Base-by-base conservation (phyloP, 2,888 invertebrate genomes). In the Ariolimax columbianus region DNA sequence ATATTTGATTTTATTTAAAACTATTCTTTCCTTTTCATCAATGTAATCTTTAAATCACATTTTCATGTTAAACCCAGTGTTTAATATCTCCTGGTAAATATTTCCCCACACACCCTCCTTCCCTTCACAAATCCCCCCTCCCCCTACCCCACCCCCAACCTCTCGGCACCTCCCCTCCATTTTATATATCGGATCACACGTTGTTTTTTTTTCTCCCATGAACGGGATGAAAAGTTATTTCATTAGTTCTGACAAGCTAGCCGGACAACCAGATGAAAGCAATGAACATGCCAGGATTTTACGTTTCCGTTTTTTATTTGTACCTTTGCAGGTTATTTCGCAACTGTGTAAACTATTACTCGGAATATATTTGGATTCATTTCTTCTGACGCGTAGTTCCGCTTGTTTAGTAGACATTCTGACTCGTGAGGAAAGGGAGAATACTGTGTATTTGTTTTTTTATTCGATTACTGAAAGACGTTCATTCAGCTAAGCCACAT, bases 381-480 rank as follows among this genome's bases (percentile, higher is more conserved):
- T 14, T 7, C 23, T 55, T 55, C 55, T 55, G 9, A 23, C 19
- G 55, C 23, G n/a, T 6, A 23, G 55, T 14, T 6, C 23, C 19
- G 19, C 19, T 55, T 55, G 17, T 55, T 19, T 23, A 19, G 17
- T 17, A 55, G 55, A 55, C 14, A 55, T 55, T 55, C 9, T 55
- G 6, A 1, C 0, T n/a, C 1, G n/a, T n/a, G n/a, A 3, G 63
- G 26, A n/a, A 4, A 63, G 63, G 11, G 23, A 9, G 30, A 63
- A 3, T 30, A 63, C 63, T 63, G 63, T 63, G 23, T 63, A n/a
- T 3, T 30, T 63, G 63, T 11, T n/a, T n/a, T n/a, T n/a, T n/a
- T n/a, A 59, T 59, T 59, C 59, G 30, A 63, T n/a, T 63, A 63
- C n/a, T n/a, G 26, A n/a, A n/a, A 63, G 63, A 63, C n/a, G n/a